phyloP scores from a whole-genome alignment of 1,140 invertebrate genomes.

The Reticulitermes speratus region DNA sequence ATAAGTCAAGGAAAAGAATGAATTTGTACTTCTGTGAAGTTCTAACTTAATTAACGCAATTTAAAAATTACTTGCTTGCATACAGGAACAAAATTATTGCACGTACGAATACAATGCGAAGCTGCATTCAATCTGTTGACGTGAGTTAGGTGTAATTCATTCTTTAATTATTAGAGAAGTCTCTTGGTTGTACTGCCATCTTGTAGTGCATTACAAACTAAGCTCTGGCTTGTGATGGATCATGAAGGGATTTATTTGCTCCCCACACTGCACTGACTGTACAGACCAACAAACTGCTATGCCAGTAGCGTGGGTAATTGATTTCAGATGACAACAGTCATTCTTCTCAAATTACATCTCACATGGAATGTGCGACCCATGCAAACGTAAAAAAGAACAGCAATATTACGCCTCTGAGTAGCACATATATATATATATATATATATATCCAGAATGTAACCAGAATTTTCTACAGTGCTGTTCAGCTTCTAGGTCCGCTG shows the following conservation, averaged over 20 bases:
- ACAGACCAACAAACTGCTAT: not conserved
- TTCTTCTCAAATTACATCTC: conserved; percentile 5
- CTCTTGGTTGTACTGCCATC: not conserved
- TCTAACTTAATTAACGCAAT: not conserved
- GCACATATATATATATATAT: too few species aligned
- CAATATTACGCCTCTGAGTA: too few species aligned
- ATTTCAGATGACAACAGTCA: not conserved
- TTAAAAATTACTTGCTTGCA: not conserved
- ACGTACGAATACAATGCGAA: not conserved
- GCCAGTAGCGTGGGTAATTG: not conserved
- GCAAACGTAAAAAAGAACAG: too few species aligned
- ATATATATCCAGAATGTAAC: too few species aligned
- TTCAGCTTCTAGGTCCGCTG: too few species aligned
- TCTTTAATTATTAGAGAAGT: not conserved
- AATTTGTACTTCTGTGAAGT: too few species aligned
- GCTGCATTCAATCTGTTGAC: not conserved
- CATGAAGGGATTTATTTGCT: not conserved
- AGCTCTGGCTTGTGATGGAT: conserved; percentile 13
- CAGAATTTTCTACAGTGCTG: too few species aligned
- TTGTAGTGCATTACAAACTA: not conserved
- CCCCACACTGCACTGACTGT: not conserved
- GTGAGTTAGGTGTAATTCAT: not conserved
- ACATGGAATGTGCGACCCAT: not conserved
- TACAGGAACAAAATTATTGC: not conserved
- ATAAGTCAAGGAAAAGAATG: too few species aligned